phyloP scores from a whole-genome alignment of 2,888 invertebrate genomes.

The Lasioglossum figueresi region DNA sequence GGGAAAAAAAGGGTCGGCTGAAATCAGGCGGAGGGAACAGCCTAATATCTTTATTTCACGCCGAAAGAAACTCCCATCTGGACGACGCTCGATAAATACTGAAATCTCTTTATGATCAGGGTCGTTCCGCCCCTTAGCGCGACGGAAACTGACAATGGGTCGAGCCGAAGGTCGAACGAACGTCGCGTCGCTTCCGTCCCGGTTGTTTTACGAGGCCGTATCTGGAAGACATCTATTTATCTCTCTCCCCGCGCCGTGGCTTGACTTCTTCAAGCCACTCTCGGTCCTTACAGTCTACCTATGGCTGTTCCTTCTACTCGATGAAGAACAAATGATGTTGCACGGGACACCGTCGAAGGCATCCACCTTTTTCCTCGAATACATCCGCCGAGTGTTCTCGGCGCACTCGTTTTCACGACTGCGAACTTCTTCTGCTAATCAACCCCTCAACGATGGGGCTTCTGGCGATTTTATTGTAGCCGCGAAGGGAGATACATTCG shows the following conservation, averaged over 20 bases:
- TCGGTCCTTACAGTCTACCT: slow-evolving; percentile 9
- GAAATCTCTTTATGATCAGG: slow-evolving; percentile 5
- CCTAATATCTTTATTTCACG: slow-evolving; percentile 25
- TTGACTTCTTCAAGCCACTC: slow-evolving; percentile 35
- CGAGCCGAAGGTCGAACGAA: slow-evolving; percentile 43
- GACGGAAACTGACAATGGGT: slow-evolving; percentile 17
- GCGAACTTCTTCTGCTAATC: background rate
- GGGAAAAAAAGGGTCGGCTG: background rate
- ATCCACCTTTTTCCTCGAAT: background rate
- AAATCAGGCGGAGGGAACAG: slow-evolving; percentile 24
- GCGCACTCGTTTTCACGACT: background rate
- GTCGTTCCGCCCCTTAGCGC: slow-evolving; percentile 15
- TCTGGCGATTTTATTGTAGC: background rate
- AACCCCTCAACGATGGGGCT: background rate
- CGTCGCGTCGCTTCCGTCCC: slow-evolving; percentile 66
- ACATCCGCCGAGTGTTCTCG: background rate
- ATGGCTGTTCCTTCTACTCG: slow-evolving; percentile 19
- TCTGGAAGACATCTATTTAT: slow-evolving; percentile 69
- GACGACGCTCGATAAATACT: slow-evolving; percentile 35
- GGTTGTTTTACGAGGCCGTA: slow-evolving; percentile 75
- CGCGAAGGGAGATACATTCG: background rate
- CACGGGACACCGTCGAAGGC: background rate
- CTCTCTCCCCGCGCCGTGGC: slow-evolving; percentile 17
- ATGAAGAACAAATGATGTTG: slow-evolving; percentile 57
- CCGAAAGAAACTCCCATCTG: background rate